These are phyloP conservation scores for Linurgus olivaceus DNA, from an alignment of 2,797 vertebrate species.

Conservation along the genomic window DNA sequence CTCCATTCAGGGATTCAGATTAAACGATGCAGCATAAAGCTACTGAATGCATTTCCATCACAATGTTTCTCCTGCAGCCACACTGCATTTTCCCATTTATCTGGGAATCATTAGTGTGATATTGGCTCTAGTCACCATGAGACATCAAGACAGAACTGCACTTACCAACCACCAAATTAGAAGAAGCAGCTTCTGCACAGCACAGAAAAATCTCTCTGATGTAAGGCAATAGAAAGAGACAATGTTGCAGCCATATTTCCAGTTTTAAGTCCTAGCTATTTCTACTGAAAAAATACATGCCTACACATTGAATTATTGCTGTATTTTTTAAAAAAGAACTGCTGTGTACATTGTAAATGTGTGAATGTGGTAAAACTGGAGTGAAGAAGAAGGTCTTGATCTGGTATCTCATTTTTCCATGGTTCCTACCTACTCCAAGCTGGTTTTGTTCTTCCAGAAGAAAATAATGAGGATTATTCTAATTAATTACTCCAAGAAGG, in stretches of 20 bases:
- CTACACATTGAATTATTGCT: not conserved
- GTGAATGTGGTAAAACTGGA: not conserved
- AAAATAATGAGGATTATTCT: not conserved
- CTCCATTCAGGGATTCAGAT: not conserved
- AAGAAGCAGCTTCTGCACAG: not conserved
- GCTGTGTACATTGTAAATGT: not conserved
- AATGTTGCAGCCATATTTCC: not conserved
- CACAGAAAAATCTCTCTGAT: not conserved
- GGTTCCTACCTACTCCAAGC: not conserved
- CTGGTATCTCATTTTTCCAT: not conserved
- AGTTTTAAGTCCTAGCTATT: not conserved
- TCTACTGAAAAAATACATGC: rapidly evolving
- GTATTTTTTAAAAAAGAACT: not conserved
- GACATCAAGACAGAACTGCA: not conserved
- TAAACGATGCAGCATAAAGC: not conserved
- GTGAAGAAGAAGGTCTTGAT: not conserved
- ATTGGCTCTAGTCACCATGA: not conserved
- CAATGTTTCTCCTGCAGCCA: not conserved
- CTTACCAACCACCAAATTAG: not conserved
- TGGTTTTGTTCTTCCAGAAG: not conserved
- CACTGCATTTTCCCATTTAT: not conserved
- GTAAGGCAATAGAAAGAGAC: not conserved
- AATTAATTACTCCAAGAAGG: slow-evolving; percentile 25
- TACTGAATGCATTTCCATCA: not conserved
- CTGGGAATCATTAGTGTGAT: not conserved